phyloP scores from a whole-genome alignment of 2,797 vertebrate species.

The Lutjanus campechanus region DNA sequence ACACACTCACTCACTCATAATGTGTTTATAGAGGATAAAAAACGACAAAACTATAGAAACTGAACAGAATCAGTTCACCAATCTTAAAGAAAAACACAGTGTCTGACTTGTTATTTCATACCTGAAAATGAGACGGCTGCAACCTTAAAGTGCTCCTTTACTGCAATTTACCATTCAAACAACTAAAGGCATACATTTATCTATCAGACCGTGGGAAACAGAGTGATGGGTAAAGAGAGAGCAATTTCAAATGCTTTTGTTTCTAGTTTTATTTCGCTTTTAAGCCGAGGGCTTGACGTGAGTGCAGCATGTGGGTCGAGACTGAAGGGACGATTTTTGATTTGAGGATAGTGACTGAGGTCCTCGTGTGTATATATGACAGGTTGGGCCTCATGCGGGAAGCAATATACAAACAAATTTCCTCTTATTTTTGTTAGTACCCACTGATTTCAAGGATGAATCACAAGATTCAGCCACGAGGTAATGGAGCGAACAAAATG shows the following conservation, averaged over 20 bases:
- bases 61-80: background rate
- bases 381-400: background rate
- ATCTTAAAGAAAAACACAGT: background rate
- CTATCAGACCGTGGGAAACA: conserved; percentile 28
- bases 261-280: conserved; percentile 30
- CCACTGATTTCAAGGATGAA: too few species aligned
- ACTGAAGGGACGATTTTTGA: background rate
- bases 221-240: conserved; percentile 8
- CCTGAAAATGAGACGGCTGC: background rate
- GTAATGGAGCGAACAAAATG: too few species aligned
- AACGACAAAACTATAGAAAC: background rate
- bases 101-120: background rate
- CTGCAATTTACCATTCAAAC: conserved; percentile 30
- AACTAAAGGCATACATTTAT: conserved; percentile 23
- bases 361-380: background rate
- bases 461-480: too few species aligned
- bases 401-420: too few species aligned
- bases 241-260: conserved; percentile 23
- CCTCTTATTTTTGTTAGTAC: too few species aligned
- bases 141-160: conserved; percentile 6
- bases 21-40: background rate
- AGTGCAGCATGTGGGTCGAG: conserved; percentile 1
- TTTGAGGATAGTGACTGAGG: background rate
- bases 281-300: background rate
- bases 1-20: background rate